Evolutionary conservation across 1,140 invertebrate genomes (phyloP).

Genomic region (Hylyphantes graminicola): DNA sequence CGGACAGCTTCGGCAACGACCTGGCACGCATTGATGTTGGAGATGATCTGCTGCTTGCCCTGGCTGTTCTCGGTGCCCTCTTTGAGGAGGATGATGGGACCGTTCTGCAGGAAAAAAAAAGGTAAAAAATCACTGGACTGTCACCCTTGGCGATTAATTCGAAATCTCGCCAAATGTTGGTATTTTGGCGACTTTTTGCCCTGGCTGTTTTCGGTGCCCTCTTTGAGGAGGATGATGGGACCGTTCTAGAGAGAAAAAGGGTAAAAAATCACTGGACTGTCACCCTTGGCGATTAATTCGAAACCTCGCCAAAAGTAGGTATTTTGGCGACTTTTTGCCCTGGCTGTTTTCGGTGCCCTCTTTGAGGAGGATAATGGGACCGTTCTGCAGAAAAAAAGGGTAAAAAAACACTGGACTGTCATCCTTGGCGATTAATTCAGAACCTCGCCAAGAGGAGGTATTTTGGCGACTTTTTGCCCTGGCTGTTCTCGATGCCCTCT

Average conservation of each 20-base stretch:
- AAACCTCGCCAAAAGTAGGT: too few species aligned
- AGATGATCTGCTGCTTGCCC: slow-evolving; percentile 95
- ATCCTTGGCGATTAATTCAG: too few species aligned
- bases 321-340: too few species aligned
- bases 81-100: slow-evolving; percentile 96
- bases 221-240: slow-evolving; percentile 97
- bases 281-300: too few species aligned
- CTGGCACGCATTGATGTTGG: slow-evolving; percentile 99
- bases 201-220: slow-evolving; percentile 96
- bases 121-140: too few species aligned
- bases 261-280: too few species aligned
- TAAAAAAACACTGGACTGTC: too few species aligned
- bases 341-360: slow-evolving; percentile 98
- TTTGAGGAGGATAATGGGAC: slow-evolving; percentile 96
- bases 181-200: too few species aligned
- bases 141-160: too few species aligned
- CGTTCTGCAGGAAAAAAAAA: slow-evolving; percentile 75
- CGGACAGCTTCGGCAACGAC: slow-evolving; percentile 93
- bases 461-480: too few species aligned
- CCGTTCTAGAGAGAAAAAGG: slow-evolving; percentile 77
- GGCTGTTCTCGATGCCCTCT: slow-evolving; percentile 96
- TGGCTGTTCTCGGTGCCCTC: slow-evolving; percentile 98
- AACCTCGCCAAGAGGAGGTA: too few species aligned
- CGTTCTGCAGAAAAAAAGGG: slow-evolving; percentile 75
- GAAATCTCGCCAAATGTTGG: too few species aligned